Evolutionary conservation across 1,140 invertebrate species (phyloP).

Genomic region (Anadara kagoshimensis): DNA sequence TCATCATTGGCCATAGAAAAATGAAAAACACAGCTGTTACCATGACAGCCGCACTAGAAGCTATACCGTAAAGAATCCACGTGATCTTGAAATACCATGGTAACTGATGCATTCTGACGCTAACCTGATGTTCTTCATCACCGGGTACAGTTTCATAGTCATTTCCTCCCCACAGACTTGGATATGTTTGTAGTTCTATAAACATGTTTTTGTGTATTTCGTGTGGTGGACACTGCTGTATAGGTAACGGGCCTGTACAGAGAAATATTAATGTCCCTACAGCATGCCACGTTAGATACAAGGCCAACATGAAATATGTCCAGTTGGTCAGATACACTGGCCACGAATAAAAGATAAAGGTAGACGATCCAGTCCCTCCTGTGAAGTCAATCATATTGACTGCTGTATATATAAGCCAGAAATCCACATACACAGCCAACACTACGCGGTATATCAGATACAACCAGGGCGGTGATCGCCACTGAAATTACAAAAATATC

Average conservation of each 20-base stretch:
- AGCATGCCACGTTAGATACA: constrained; percentile 40
- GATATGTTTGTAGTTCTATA: constrained; percentile 19
- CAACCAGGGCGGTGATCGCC: constrained; percentile 44
- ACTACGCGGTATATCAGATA: constrained; percentile 46
- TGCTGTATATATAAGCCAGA: constrained; percentile 46
- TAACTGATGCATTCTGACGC: constrained; percentile 10
- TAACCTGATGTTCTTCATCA: background rate
- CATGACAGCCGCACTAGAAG: constrained; percentile 37
- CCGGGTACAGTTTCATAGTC: constrained; percentile 2
- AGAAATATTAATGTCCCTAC: constrained; percentile 16
- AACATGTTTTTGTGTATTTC: constrained; percentile 10
- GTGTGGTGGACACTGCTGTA: background rate
- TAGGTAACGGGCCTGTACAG: constrained; percentile 1
- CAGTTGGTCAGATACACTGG: constrained; percentile 58
- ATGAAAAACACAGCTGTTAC: constrained; percentile 45
- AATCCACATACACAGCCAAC: constrained; percentile 46
- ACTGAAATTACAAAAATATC: constrained; percentile 41
- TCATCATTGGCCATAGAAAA: constrained; percentile 22
- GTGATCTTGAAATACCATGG: constrained; percentile 50
- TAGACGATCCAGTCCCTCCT: background rate
- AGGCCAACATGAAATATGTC: constrained; percentile 45
- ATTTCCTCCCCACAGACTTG: constrained; percentile 26
- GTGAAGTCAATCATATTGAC: background rate
- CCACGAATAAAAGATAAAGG: constrained; percentile 25
- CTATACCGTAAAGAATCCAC: constrained; percentile 48